phyloP scores from a whole-genome alignment of 1,140 invertebrate genomes.

The Saccostrea cuccullata region DNA sequence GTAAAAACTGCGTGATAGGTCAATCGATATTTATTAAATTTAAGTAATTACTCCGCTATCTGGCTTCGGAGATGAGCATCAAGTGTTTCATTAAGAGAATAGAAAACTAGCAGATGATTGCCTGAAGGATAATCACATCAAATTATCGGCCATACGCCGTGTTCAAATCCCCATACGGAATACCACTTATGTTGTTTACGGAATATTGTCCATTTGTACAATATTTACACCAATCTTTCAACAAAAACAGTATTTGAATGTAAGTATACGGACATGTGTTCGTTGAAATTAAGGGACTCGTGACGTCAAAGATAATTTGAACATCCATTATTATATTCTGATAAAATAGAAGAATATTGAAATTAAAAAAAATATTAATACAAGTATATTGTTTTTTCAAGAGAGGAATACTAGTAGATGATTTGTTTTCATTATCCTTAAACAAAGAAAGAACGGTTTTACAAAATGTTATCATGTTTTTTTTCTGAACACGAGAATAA shows the following conservation, averaged over 20 bases:
- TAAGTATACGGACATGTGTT: background rate
- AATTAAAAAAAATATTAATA: too few relatives aligned
- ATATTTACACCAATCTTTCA: background rate
- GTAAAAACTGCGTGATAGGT: background rate
- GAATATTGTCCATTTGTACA: background rate
- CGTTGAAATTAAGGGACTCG: background rate
- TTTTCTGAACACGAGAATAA: too few relatives aligned
- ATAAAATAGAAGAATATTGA: too few relatives aligned
- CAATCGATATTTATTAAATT: conserved; percentile 33
- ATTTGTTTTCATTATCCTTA: too few relatives aligned
- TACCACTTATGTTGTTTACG: background rate
- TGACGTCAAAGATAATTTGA: background rate
- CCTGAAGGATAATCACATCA: background rate
- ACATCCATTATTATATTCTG: background rate
- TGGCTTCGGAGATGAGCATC: background rate
- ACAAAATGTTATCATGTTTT: too few relatives aligned
- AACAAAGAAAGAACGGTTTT: too few relatives aligned
- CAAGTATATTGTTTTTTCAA: too few relatives aligned
- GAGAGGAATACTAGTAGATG: too few relatives aligned
- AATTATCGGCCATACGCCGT: background rate
- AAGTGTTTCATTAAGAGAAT: background rate
- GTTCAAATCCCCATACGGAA: background rate
- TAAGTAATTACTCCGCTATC: background rate
- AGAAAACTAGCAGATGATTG: background rate
- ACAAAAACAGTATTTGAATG: background rate